Base-by-base conservation (phyloP, 2,888 invertebrate species). In the Reticulitermes lucifugus region DNA sequence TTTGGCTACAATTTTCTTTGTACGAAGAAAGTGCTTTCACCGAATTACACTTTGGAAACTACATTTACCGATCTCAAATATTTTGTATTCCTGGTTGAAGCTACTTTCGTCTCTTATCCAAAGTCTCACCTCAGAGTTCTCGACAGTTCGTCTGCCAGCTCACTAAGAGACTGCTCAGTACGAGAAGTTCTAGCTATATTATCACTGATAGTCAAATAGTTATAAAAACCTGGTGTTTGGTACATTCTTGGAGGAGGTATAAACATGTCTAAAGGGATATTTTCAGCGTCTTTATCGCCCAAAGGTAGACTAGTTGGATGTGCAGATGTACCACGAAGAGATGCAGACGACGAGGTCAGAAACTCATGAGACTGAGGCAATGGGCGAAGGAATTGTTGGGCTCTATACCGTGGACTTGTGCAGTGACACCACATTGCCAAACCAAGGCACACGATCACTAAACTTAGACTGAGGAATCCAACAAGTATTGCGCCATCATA, bases 241-340 rank as follows among this genome's bases (percentile, higher is more conserved):
- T 83, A 85, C 85, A 77, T 85, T 41, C 43, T 84, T 14, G 85
- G 85, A 25, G 85, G 86, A 6, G 86, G 86, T 41, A 83, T 29
- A 43, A 77, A 84, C 51, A 81, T 65, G 21, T 82, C 84, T 6
- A 86, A 77, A 3, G 84, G 86, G 10, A 86, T 86, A n/a, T 82
- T 86, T 77, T 86, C 86, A 22, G 60, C 80, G 14, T 55, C 59
- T 22, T 29, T 41, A 12, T 84, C 80, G 2, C 35, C 59, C 22
- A 71, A 65, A 25, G 84, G 55, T 1, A 25, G 35, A 7, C 12
- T 9, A n/a, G 70, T 0, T 5, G 43, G 55, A n/a, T 25, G 46
- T 9, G 14, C 70, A 14, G 35, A 10, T 73, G 41, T 9, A 73
- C 41, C 14, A 41, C 6, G 73, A 21, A 18, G 73, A 73, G 73